Conservation (phyloP, 64 coral and sea anemone species). For the Montipora efflorescens region DNA sequence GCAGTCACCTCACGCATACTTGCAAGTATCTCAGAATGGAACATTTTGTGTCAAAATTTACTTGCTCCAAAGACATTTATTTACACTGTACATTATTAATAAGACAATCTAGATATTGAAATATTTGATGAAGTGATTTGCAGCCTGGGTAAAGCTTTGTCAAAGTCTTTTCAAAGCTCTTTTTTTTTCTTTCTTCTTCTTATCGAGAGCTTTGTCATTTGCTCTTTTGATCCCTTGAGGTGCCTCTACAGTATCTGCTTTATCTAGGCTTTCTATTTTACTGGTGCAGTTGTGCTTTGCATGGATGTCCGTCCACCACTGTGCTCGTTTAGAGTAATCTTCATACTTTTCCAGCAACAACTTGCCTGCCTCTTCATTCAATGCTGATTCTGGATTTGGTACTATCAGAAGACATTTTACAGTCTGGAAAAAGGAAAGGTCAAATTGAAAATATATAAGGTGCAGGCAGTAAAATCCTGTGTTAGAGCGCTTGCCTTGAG, state of each 20-base stretch:
- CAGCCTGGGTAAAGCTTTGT: not conserved
- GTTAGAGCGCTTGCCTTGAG: too few relatives aligned
- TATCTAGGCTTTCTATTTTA: constrained; percentile 57
- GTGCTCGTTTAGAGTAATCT: constrained; percentile 95
- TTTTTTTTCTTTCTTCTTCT: constrained; percentile 99
- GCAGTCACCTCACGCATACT: not conserved
- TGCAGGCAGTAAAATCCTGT: too few relatives aligned
- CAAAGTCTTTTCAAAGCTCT: constrained; percentile 96
- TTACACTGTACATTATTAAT: constrained; percentile 46
- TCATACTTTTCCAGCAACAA: constrained; percentile 95
- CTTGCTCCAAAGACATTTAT: not conserved
- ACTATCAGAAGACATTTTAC: constrained; percentile 97
- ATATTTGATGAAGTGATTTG: not conserved
- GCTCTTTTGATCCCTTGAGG: constrained; percentile 76
- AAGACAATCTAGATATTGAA: constrained; percentile 4
- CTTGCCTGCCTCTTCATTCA: constrained; percentile 99
- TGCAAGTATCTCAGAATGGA: not conserved
- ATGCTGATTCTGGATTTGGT: constrained; percentile 97
- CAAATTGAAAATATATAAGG: not conserved
- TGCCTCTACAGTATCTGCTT: constrained; percentile 47
- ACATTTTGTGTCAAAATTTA: not conserved
- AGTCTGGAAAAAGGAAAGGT: constrained; percentile 70
- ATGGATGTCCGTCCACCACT: constrained; percentile 93
- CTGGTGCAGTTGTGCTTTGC: constrained; percentile 71
- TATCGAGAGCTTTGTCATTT: constrained; percentile 87